A percentile compares a stretch with the other conserved stretches of the same genome.
These are phyloP conservation scores for Mormyrus lacerda DNA, from an alignment of 2,113 vertebrate genomes.

Conservation along the genomic window DNA sequence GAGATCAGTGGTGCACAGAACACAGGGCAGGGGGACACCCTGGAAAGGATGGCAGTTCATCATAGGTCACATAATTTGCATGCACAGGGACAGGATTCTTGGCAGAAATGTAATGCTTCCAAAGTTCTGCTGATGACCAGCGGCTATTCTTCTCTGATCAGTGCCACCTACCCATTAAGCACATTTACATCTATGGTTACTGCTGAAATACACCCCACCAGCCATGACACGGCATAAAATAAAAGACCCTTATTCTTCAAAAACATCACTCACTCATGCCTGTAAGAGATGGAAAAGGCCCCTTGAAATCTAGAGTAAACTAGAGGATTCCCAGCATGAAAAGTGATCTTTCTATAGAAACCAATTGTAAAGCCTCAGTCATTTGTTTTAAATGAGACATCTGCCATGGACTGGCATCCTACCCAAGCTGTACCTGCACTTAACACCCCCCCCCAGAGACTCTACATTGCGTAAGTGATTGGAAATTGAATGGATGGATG, in stretches of 20 bases:
- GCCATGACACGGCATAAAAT: neutral
- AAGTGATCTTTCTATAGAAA: slow-evolving; percentile 36
- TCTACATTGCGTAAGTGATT: neutral
- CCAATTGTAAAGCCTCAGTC: neutral
- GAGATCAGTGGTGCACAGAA: neutral
- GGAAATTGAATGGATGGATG: neutral
- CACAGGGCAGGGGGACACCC: neutral
- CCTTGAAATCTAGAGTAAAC: slow-evolving; percentile 31
- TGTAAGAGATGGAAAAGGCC: neutral
- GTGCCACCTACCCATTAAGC: neutral
- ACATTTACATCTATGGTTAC: neutral
- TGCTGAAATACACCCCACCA: neutral
- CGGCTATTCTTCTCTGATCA: neutral
- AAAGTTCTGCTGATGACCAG: neutral
- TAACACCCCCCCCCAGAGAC: neutral
- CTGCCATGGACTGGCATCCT: neutral
- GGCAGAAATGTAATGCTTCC: neutral
- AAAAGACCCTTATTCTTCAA: neutral
- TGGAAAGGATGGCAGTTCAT: neutral
- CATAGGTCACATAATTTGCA: neutral
- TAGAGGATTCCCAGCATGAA: slow-evolving; percentile 32
- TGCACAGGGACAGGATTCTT: neutral
- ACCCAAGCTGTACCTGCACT: neutral
- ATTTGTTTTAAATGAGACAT: slow-evolving; percentile 21
- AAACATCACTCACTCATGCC: neutral